These are phyloP conservation scores for Istiophorus platypterus DNA, from an alignment of 2,113 vertebrate species.

Conservation along the genomic window DNA sequence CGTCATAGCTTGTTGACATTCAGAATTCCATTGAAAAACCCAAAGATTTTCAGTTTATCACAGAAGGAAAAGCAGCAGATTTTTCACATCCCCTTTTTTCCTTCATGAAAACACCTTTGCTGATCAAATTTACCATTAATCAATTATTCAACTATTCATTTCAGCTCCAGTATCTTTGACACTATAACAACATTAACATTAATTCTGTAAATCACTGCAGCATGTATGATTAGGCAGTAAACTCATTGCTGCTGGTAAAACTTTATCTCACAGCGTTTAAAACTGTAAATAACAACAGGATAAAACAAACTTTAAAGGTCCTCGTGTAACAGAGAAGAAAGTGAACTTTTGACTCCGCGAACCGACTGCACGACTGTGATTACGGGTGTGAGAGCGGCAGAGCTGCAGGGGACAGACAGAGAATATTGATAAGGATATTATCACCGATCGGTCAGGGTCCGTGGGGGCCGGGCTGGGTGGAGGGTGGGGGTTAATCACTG, in stretches of 20 bases:
- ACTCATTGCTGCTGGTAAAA: too few species aligned
- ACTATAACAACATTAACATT: not conserved
- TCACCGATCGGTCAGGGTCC: slow-evolving; percentile 51
- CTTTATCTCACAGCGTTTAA: not conserved
- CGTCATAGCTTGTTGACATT: too few species aligned
- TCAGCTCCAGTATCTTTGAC: too few species aligned
- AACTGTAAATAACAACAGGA: not conserved
- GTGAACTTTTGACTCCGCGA: slow-evolving; percentile 32
- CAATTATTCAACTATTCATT: too few species aligned
- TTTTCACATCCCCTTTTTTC: too few species aligned
- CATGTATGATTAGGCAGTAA: too few species aligned
- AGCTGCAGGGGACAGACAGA: slow-evolving; percentile 35
- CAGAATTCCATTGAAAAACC: too few species aligned
- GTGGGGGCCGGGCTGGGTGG: slow-evolving; percentile 27
- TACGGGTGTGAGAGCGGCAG: slow-evolving; percentile 41
- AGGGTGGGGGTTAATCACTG: slow-evolving; percentile 71
- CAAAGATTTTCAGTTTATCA: too few species aligned
- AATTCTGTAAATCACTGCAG: not conserved
- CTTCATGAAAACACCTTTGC: too few species aligned
- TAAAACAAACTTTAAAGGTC: not conserved
- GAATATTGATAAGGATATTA: slow-evolving; percentile 77
- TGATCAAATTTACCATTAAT: too few species aligned
- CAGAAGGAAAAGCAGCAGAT: too few species aligned
- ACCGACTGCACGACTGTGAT: slow-evolving; percentile 29
- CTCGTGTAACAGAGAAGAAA: slow-evolving; percentile 1